Evolutionary conservation across 2,113 vertebrate genomes (phyloP).

Genomic region (Chiloscyllium plagiosum): DNA sequence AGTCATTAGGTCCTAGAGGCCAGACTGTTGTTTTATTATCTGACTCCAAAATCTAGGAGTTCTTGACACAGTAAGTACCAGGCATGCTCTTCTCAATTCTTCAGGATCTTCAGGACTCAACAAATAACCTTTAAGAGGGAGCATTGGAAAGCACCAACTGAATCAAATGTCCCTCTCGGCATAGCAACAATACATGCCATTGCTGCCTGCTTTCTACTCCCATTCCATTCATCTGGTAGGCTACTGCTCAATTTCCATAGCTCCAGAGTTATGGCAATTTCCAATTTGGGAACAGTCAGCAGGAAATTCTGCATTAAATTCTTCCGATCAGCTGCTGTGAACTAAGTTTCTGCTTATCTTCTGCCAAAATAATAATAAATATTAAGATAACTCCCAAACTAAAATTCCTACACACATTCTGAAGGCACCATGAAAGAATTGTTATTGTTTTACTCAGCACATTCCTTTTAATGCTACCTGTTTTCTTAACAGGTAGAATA

Average conservation of each 20-base stretch:
- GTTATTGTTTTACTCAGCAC: background rate
- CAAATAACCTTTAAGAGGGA: background rate
- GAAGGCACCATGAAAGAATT: background rate
- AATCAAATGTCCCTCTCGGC: background rate
- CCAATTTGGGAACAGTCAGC: too few species aligned
- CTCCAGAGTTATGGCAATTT: background rate
- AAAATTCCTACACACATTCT: background rate
- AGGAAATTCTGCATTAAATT: too few species aligned
- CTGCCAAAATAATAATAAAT: background rate
- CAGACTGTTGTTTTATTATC: background rate
- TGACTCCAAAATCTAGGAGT: background rate
- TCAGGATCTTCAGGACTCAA: background rate
- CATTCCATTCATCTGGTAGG: background rate
- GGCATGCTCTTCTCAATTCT: background rate
- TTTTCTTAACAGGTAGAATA: background rate
- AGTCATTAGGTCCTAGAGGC: background rate
- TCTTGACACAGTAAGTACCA: background rate
- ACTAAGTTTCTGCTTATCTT: background rate
- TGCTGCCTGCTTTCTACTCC: background rate
- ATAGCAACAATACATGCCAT: background rate
- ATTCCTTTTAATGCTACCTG: background rate
- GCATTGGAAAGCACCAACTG: background rate
- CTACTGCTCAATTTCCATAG: background rate
- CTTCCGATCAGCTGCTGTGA: background rate
- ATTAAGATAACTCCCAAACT: background rate